Evolutionary conservation across 1,140 invertebrate species (phyloP), one percentile per base, ranked within the genome.

Genomic region (Arion vulgaris): DNA sequence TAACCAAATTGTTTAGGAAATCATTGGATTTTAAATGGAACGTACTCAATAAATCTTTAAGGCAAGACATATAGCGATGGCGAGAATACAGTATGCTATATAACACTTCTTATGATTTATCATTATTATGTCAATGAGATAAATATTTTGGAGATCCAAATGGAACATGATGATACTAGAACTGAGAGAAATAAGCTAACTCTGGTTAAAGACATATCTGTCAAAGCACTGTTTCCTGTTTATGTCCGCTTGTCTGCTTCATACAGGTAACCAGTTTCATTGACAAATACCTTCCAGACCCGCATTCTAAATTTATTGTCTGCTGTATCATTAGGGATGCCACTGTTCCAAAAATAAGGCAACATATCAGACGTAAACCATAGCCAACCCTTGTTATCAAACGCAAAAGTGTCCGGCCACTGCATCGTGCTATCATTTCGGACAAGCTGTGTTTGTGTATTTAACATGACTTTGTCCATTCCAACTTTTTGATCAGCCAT

Each of bases 351-450:
- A 26, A 83, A 87, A 2, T 76, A 71, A 32, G 83, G 80, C 19
- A 87, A 78, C 2, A 84, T 76, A 57, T 86, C 86, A 28, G 85
- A 81, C 11, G 84, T 84, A 36, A 86, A 86, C 85, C 85, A 87
- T 38, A 87, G 81, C 49, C 86, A 5, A 81, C 83, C 0, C 34
- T 75, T n/a, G 66, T 84, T 74, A 75, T 88, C 85, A 53, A 83
- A 79, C 4, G 78, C 85, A 13, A 86, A 81, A 7, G 84, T 84
- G 72, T 88, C 85, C 0, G 83, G 83, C 86, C 86, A 87, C 34
- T 84, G 82, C 85, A 86, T 86, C 1, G 76, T 73, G 73, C 74
- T 81, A 38, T 79, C 57, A 39, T 62, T 36, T 17, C 38, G 2
- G 1, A 36, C 57, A 23, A 79, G 32, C 19, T 19, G 17, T 28